These are phyloP conservation scores for Gymnogyps californianus DNA, from an alignment of 2,113 vertebrate genomes.

Conservation along the genomic window DNA sequence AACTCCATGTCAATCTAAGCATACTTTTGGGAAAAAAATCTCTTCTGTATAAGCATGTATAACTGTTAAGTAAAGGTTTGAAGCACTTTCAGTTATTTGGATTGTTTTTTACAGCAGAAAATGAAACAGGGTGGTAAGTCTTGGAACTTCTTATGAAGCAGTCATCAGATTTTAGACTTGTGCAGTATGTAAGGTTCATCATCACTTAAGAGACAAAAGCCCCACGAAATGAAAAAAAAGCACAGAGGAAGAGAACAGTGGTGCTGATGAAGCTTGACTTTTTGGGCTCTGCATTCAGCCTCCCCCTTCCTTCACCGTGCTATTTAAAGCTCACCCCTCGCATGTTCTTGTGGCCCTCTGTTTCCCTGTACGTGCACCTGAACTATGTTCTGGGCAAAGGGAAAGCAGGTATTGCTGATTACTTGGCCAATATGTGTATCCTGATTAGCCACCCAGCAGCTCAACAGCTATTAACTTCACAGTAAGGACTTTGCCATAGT, in stretches of 20 bases:
- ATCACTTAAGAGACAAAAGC: neutral
- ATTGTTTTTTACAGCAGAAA: neutral
- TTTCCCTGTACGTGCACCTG: neutral
- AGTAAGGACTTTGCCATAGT: neutral
- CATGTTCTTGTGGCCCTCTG: neutral
- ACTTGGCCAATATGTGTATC: neutral
- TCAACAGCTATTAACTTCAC: neutral
- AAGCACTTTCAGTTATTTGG: neutral
- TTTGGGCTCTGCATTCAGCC: neutral
- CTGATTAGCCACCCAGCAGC: neutral
- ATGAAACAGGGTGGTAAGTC: neutral
- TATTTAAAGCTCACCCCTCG: neutral
- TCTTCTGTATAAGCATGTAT: neutral
- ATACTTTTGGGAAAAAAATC: neutral
- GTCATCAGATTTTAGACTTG: neutral
- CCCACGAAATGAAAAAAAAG: neutral
- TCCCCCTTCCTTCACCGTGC: neutral
- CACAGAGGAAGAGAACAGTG: neutral
- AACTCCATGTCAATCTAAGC: neutral
- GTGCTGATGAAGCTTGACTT: neutral
- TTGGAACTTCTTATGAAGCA: neutral
- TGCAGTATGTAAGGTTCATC: neutral
- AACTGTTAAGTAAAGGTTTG: neutral
- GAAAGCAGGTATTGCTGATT: neutral
- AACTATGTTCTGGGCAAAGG: neutral